A percentile compares a stretch with the other conserved stretches of the same genome.
phyloP scores from a whole-genome alignment of 2,888 invertebrate species.

The Chalcosyrphus nemorum region DNA sequence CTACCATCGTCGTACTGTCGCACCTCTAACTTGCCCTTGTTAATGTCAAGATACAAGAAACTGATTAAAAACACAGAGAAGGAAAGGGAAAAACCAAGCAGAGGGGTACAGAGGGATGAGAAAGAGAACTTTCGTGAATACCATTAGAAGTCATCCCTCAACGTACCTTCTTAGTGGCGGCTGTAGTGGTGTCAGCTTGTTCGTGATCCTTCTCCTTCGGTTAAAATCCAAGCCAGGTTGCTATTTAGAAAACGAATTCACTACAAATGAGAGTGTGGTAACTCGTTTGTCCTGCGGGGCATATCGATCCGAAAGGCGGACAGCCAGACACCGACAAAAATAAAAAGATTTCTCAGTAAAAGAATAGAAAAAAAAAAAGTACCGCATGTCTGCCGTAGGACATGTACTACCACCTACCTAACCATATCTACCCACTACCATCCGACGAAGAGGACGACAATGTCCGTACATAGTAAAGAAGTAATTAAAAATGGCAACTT shows the following conservation, averaged over 20 bases:
- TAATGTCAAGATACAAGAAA: constrained; percentile 71
- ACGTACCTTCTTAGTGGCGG: constrained; percentile 16
- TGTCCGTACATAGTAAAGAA: constrained; percentile 46
- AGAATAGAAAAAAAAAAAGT: not conserved
- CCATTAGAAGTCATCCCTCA: constrained; percentile 60
- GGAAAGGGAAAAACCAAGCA: not conserved
- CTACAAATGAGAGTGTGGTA: constrained; percentile 59
- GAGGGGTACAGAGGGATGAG: not conserved
- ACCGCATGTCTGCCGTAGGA: constrained; percentile 66
- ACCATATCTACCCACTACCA: not conserved
- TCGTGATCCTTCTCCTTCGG: not conserved
- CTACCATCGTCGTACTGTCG: not conserved
- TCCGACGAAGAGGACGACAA: too few relatives aligned
- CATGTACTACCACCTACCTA: constrained; percentile 34
- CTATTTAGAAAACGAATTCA: constrained; percentile 33
- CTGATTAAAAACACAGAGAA: constrained; percentile 65
- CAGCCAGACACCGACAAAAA: constrained; percentile 8
- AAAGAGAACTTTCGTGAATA: constrained; percentile 41
- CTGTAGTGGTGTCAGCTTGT: constrained; percentile 38
- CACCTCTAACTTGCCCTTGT: constrained; percentile 58
- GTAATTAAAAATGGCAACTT: constrained; percentile 71
- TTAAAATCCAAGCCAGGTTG: not conserved
- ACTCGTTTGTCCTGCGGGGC: constrained; percentile 53
- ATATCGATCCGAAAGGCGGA: constrained; percentile 59
- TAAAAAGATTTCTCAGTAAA: not conserved